Conservation (phyloP, 2,113 vertebrate species). For the Seriola quinqueradiata region DNA sequence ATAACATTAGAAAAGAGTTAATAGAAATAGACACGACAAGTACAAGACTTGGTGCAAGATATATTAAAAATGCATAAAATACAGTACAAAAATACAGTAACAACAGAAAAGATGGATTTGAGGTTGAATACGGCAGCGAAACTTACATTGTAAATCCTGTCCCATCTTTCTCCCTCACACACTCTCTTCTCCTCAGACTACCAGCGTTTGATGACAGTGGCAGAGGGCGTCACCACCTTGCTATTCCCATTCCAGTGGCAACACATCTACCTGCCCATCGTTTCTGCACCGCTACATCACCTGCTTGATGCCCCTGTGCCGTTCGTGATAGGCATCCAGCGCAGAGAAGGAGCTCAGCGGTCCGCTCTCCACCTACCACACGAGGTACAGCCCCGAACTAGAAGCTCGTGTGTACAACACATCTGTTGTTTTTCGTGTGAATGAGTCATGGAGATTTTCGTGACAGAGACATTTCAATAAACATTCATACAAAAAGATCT, state of each 20-base stretch:
- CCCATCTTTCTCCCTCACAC: not conserved
- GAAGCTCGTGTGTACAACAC: not conserved
- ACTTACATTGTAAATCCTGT: not conserved
- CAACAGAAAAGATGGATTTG: not conserved
- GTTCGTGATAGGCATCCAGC: slow-evolving; percentile 96
- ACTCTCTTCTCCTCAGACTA: slow-evolving; percentile 87
- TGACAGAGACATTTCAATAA: not conserved
- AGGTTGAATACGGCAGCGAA: not conserved
- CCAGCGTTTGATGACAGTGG: slow-evolving; percentile 96
- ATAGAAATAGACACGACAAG: not conserved
- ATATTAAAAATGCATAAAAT: too few relatives aligned
- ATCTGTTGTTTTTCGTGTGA: not conserved
- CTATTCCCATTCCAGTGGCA: slow-evolving; percentile 99
- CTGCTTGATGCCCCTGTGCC: slow-evolving; percentile 97
- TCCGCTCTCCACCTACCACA: slow-evolving; percentile 96
- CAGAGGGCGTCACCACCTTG: slow-evolving; percentile 92
- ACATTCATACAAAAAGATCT: slow-evolving; percentile 3
- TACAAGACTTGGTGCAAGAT: too few relatives aligned
- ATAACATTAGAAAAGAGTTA: not conserved
- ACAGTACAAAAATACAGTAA: not conserved
- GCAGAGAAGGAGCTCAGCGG: slow-evolving; percentile 92
- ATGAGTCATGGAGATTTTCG: too few relatives aligned
- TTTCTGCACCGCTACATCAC: slow-evolving; percentile 93
- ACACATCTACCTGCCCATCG: slow-evolving; percentile 96
- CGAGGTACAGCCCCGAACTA: slow-evolving; percentile 86